Evolutionary conservation across 1,140 invertebrate genomes (phyloP), one percentile per base, ranked within the genome.

Genomic region (Phthorimaea operculella): DNA sequence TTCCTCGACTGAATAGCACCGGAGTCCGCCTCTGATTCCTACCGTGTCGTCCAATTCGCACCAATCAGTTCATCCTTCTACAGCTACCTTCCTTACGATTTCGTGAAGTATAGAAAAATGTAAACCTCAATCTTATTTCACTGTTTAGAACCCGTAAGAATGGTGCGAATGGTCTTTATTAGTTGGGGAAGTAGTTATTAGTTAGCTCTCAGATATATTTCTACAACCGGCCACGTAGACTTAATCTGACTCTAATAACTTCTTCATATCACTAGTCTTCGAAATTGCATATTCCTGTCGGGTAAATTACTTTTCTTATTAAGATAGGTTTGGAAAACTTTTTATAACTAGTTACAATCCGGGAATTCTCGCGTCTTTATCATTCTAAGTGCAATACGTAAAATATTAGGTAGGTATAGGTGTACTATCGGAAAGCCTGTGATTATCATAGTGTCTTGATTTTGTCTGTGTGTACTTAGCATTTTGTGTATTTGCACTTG

Each of bases 1-100:
- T 98, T 98, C 87, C 91, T 98, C 72, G 96, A 97, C 88, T 97
- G 92, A 95, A 89, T 88, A 87, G 88, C 88, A 74, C 88, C 87
- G 85, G 88, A 89, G 87, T 88, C 87, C 74, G 87, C 87, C 88
- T 89, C 88, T 87, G 87, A 87, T 74, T 88, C 87, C 81, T 89
- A 88, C 79, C 87, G 87, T 70, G 86, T 87, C 79, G 86, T 88
- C 72, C 88, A 87, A 76, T 79, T 84, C 58, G 83, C 76, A 56
- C 85, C 85, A 68, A 85, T 89, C 56, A 89, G 87, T 76, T 87
- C 87, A 63, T 86, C 87, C 70, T 89, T 89, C 76, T 89, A 89
- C 72, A 88, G 87, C 64, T 89, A 89, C 73, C 80, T 89, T 57
- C 85, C 84, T 60, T 86, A 86, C 55, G 83, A 87, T 57, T 76